These are phyloP conservation scores for Drosophila novamexicana DNA, from an alignment of 1,140 invertebrate species.

Conservation along the genomic window DNA sequence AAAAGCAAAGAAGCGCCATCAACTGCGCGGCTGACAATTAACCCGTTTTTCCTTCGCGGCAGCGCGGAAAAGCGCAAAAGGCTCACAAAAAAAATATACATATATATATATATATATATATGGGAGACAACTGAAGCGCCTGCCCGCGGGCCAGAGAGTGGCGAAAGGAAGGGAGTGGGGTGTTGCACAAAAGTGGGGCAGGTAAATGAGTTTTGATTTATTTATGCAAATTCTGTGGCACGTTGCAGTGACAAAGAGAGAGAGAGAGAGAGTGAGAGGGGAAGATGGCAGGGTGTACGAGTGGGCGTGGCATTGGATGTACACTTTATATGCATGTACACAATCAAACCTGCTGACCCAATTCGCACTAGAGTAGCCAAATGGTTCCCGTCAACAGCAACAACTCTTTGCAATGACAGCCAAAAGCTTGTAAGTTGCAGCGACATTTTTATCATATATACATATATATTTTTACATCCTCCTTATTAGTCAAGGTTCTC, in stretches of 20 bases:
- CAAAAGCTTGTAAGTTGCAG: not conserved
- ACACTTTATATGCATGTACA: not conserved
- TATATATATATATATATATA: not conserved
- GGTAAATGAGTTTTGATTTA: conserved; percentile 42
- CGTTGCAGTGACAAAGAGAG: not conserved
- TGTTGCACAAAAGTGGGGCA: conserved; percentile 24
- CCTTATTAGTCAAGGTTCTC: too few relatives aligned
- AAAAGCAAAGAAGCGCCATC: conserved; percentile 18
- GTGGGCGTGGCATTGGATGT: conserved; percentile 6
- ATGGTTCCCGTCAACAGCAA: not conserved
- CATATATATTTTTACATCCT: too few relatives aligned
- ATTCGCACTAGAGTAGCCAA: conserved; percentile 3
- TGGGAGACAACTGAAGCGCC: conserved; percentile 8
- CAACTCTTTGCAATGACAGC: not conserved
- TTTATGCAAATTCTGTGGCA: conserved; percentile 40
- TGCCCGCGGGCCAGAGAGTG: not conserved
- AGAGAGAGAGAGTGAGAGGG: not conserved
- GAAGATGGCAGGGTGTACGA: too few relatives aligned
- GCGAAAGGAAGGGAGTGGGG: not conserved
- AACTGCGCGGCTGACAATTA: conserved; percentile 31
- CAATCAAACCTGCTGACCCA: conserved; percentile 40
- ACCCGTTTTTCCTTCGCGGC: conserved; percentile 23
- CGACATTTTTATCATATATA: not conserved
- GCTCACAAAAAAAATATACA: not conserved
- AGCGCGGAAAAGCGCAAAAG: conserved; percentile 24